A percentile compares a stretch with the other conserved stretches of the same genome.
These are phyloP conservation scores for Dysdera silvatica DNA, from an alignment of 1,140 invertebrate genomes.

Conservation along the genomic window DNA sequence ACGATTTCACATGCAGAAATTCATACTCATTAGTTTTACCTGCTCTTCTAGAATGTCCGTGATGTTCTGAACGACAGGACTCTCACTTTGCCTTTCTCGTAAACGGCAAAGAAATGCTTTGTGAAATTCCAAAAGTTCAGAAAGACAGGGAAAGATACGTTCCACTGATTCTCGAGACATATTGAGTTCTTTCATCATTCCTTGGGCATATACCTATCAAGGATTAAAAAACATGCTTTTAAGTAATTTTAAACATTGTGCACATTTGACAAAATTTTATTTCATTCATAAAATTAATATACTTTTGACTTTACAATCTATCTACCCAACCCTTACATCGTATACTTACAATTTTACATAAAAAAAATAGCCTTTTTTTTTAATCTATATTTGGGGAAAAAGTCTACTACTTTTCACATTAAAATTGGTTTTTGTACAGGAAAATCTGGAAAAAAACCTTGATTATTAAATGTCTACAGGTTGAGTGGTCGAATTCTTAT, in stretches of 20 bases:
- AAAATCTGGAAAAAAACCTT: too few relatives aligned
- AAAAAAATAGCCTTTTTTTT: background rate
- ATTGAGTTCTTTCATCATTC: slow-evolving; percentile 67
- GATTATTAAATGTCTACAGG: too few relatives aligned
- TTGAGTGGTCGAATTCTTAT: too few relatives aligned
- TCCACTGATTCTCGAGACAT: slow-evolving; percentile 58
- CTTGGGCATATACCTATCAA: slow-evolving; percentile 71
- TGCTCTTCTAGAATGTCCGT: slow-evolving; percentile 77
- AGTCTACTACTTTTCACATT: too few relatives aligned
- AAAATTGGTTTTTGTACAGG: too few relatives aligned
- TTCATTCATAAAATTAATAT: background rate
- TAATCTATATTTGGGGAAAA: background rate
- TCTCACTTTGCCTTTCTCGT: slow-evolving; percentile 62
- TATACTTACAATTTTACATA: too few relatives aligned
- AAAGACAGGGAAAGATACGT: slow-evolving; percentile 79
- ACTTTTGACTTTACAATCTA: background rate
- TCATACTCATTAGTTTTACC: slow-evolving; percentile 41
- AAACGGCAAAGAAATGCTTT: slow-evolving; percentile 67
- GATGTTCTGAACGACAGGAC: slow-evolving; percentile 66
- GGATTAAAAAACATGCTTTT: background rate
- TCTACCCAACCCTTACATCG: too few relatives aligned
- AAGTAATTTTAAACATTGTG: background rate
- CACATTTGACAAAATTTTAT: background rate
- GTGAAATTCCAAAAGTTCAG: slow-evolving; percentile 78
- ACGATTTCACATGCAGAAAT: too few relatives aligned